Evolutionary conservation across 2,113 vertebrate species (phyloP).

Genomic region (Dasyprocta punctata): DNA sequence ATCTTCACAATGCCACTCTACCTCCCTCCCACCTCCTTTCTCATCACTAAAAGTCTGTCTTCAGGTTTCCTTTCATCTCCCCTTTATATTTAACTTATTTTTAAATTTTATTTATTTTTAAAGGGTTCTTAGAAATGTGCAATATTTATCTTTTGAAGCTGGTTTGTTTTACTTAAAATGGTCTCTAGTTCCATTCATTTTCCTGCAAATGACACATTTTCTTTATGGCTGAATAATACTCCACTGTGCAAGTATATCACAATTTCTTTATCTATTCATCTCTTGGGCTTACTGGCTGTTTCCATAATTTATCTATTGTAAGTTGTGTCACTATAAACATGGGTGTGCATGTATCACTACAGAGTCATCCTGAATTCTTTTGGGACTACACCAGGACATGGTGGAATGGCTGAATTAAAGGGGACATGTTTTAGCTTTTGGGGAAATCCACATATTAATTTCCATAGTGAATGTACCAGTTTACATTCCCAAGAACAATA

Average conservation of each 20-base stretch:
- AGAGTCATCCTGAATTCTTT: background rate
- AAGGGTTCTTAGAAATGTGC: background rate
- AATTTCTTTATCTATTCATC: too few species aligned
- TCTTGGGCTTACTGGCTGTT: background rate
- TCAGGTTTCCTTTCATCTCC: background rate
- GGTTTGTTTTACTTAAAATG: background rate
- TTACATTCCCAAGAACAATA: background rate
- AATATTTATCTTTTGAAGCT: background rate
- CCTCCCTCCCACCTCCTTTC: background rate
- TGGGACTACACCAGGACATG: background rate
- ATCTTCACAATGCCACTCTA: background rate
- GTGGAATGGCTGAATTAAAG: background rate
- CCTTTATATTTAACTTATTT: background rate
- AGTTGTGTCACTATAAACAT: background rate
- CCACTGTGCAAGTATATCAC: background rate
- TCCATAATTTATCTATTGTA: background rate
- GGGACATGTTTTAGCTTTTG: background rate
- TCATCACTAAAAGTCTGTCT: background rate
- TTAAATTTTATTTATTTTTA: background rate
- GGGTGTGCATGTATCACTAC: background rate
- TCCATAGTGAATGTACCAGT: background rate
- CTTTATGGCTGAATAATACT: background rate
- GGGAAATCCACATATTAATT: background rate
- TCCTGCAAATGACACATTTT: background rate
- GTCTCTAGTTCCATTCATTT: background rate